A percentile compares a stretch with the other conserved stretches of the same genome.
phyloP scores from a whole-genome alignment of 2,888 invertebrate species.

The Drosophila mettleri region DNA sequence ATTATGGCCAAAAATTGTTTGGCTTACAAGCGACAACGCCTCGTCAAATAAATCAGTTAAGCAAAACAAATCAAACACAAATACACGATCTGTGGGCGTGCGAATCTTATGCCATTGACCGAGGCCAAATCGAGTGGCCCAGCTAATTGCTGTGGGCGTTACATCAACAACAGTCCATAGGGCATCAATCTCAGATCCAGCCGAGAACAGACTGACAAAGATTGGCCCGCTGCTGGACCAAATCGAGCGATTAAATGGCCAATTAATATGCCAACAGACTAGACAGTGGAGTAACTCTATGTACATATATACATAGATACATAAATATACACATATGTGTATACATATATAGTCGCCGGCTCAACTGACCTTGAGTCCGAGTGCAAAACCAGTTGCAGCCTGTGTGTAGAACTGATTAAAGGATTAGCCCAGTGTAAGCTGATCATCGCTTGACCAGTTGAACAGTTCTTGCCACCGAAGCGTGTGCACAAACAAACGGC shows the following conservation, averaged over 20 bases:
- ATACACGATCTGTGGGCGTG: conserved; percentile 66
- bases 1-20: conserved; percentile 61
- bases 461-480: conserved; percentile 48
- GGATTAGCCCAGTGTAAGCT: conserved; percentile 65
- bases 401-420: conserved; percentile 63
- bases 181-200: conserved; percentile 66
- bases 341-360: background rate
- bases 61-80: conserved; percentile 6
- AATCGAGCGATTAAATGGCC: conserved; percentile 76
- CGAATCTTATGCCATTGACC: conserved; percentile 73
- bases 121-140: conserved; percentile 46
- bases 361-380: conserved; percentile 66
- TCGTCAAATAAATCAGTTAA: conserved; percentile 59
- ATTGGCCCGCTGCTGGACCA: conserved; percentile 28
- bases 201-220: background rate
- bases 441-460: conserved; percentile 41
- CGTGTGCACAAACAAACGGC: conserved; percentile 64
- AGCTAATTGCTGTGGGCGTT: conserved; percentile 74
- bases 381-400: conserved; percentile 53
- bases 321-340: background rate
- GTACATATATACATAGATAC: background rate
- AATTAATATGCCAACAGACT: conserved; percentile 71
- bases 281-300: conserved; percentile 23
- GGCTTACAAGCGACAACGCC: conserved; percentile 63
- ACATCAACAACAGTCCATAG: conserved; percentile 4